Evolutionary conservation across 2,888 invertebrate species (phyloP).

Genomic region (Panorpa germanica): DNA sequence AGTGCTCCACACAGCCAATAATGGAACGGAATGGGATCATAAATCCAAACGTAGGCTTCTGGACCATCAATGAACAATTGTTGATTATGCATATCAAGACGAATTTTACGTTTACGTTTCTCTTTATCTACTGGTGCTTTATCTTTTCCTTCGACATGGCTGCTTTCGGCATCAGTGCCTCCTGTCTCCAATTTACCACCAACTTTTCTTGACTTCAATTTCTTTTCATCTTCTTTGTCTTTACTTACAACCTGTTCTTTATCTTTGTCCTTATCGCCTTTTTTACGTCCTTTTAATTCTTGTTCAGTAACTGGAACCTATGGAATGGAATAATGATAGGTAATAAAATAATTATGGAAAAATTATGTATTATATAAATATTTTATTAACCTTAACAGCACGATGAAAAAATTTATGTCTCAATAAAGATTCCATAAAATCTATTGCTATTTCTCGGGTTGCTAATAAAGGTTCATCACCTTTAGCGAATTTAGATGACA

Average conservation of each 20-base stretch:
- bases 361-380: not conserved
- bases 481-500: conserved; percentile 80
- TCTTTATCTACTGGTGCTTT: conserved; percentile 29
- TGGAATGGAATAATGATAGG: too few species aligned
- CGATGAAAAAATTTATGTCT: conserved; percentile 90
- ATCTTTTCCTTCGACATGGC: conserved; percentile 29
- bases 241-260: conserved; percentile 26
- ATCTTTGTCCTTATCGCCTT: conserved; percentile 32
- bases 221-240: conserved; percentile 26
- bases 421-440: conserved; percentile 68
- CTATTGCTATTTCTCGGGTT: conserved; percentile 58
- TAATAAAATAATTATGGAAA: not conserved
- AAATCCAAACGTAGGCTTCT: conserved; percentile 97
- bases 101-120: conserved; percentile 73
- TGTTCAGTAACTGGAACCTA: conserved; percentile 53
- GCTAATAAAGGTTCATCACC: conserved; percentile 60
- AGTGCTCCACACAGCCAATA: conserved; percentile 88
- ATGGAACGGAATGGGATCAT: conserved; percentile 87
- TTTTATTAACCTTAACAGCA: conserved; percentile 54
- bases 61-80: conserved; percentile 85
- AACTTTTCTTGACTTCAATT: too few species aligned
- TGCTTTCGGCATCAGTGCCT: conserved; percentile 28
- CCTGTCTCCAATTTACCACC: conserved; percentile 23
- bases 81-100: conserved; percentile 92
- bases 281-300: conserved; percentile 37